Conservation (phyloP, 2,113 vertebrate genomes). For the Saccopteryx leptura region DNA sequence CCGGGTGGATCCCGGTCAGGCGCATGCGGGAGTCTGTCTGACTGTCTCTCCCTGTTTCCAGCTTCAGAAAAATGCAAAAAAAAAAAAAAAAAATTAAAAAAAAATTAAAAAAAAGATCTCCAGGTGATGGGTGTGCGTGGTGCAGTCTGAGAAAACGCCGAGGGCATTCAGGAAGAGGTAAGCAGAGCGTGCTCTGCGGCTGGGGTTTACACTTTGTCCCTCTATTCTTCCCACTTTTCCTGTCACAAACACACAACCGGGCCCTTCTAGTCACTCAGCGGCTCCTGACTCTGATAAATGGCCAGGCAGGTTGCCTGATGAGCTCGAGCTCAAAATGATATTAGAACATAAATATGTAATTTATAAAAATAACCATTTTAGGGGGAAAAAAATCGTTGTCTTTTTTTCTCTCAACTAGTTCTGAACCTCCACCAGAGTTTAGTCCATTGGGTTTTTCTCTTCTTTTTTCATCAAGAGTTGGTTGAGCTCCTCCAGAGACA, state of each 20-base stretch:
- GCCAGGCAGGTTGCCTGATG: neutral
- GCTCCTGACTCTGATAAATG: neutral
- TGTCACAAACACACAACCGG: neutral
- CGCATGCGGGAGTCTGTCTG: too few species aligned
- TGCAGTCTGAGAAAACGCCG: neutral
- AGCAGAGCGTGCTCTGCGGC: accelerated
- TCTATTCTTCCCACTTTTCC: neutral
- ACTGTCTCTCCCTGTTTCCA: too few species aligned
- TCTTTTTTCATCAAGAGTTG: neutral
- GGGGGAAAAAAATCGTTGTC: neutral
- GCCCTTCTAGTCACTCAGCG: neutral
- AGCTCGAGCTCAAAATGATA: neutral
- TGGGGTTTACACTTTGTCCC: accelerated
- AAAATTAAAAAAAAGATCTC: too few species aligned
- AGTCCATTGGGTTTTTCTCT: neutral
- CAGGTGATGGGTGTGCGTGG: accelerated
- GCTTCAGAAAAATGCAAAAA: too few species aligned
- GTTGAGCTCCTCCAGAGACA: neutral
- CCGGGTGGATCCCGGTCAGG: too few species aligned
- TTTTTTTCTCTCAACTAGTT: neutral
- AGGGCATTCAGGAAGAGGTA: accelerated
- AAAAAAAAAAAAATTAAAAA: too few species aligned
- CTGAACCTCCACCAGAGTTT: neutral
- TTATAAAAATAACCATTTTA: neutral
- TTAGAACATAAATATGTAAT: too few species aligned